Evolutionary conservation across 2,888 invertebrate species (phyloP).

Genomic region (Pammene aurita): DNA sequence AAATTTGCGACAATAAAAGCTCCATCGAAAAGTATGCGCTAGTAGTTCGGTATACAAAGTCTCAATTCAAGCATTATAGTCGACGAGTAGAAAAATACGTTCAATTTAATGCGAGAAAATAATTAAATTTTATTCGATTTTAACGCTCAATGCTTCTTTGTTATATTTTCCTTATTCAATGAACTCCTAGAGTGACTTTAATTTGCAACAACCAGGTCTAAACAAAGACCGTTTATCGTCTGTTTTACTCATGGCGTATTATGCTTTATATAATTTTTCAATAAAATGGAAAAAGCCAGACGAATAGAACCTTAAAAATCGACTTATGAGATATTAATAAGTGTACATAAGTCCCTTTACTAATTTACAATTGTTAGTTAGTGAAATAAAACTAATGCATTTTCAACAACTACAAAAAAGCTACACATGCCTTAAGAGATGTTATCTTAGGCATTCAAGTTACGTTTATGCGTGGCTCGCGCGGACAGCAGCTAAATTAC

Average conservation of each 20-base stretch:
- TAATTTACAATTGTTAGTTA: not conserved
- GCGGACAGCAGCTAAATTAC: slow-evolving; percentile 17
- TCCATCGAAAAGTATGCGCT: too few relatives aligned
- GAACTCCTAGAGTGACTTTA: not conserved
- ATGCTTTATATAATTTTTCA: too few relatives aligned
- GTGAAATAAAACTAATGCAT: not conserved
- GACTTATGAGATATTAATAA: too few relatives aligned
- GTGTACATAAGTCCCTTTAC: too few relatives aligned
- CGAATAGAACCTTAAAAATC: too few relatives aligned
- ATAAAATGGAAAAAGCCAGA: too few relatives aligned
- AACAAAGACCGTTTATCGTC: not conserved
- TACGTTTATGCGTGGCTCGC: not conserved
- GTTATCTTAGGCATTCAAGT: slow-evolving; percentile 11
- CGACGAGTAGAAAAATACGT: slow-evolving; percentile 2
- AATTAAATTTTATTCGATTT: slow-evolving; percentile 33
- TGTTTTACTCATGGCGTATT: not conserved
- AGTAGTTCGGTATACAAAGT: too few relatives aligned
- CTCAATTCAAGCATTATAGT: too few relatives aligned
- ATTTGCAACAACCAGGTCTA: not conserved
- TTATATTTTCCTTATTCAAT: slow-evolving; percentile 19
- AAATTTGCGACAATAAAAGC: too few relatives aligned
- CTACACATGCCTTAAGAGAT: not conserved
- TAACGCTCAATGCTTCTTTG: slow-evolving; percentile 22
- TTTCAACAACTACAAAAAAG: slow-evolving; percentile 8
- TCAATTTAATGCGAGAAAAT: slow-evolving; percentile 18